A percentile compares a stretch with the other conserved stretches of the same genome.
Evolutionary conservation across 2,113 vertebrate genomes (phyloP).

Genomic region (Mystacornis crossleyi): DNA sequence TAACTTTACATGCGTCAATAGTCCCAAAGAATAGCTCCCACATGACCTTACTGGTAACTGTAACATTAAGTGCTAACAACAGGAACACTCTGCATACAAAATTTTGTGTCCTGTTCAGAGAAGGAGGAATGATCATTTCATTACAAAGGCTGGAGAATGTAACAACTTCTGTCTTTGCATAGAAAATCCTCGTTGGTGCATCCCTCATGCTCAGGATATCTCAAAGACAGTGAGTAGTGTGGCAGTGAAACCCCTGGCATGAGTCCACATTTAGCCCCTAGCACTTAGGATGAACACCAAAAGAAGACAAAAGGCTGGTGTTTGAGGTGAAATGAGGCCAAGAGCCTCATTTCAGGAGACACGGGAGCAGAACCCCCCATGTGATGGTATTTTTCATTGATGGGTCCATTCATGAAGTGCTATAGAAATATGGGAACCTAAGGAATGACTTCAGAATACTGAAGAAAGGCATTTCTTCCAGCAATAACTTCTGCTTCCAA

Average conservation of each 20-base stretch:
- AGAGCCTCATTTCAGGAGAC: background rate
- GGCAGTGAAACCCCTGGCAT: background rate
- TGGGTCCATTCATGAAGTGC: rapidly evolving
- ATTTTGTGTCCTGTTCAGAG: background rate
- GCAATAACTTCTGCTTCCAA: background rate
- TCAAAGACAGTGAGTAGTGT: rapidly evolving
- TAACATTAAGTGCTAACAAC: background rate
- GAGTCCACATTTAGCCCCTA: background rate
- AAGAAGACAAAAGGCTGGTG: background rate
- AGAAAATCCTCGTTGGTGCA: background rate
- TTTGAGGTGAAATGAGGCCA: too few species aligned
- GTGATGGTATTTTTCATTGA: background rate
- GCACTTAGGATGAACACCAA: background rate
- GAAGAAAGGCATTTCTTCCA: background rate
- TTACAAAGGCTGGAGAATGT: background rate
- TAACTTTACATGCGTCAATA: background rate
- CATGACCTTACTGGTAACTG: background rate
- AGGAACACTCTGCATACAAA: background rate
- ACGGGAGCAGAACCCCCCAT: background rate
- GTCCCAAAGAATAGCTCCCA: background rate
- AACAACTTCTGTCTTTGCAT: background rate
- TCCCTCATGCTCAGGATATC: background rate
- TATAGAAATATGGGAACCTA: background rate
- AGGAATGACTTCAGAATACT: background rate
- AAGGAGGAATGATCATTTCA: background rate